phyloP scores from a whole-genome alignment of 2,888 invertebrate genomes.

The Helobdella robusta region DNA sequence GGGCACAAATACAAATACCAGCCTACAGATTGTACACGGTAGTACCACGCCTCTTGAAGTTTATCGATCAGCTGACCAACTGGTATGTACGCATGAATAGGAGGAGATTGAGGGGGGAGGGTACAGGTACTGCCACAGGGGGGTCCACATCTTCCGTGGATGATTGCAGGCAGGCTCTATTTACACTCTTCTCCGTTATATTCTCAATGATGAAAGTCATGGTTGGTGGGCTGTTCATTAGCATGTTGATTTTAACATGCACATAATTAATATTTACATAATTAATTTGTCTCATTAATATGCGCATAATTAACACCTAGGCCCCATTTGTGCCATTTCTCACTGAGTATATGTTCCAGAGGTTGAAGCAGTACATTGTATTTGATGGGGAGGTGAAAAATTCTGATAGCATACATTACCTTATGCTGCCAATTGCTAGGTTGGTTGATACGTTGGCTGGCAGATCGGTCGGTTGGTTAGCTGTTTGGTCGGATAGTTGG shows the following conservation, averaged over 20 bases:
- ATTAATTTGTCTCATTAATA: not conserved
- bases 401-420: constrained; percentile 64
- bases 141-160: constrained; percentile 57
- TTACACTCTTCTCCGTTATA: constrained; percentile 77
- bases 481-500: not conserved
- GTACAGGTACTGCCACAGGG: too few species aligned
- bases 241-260: too few species aligned
- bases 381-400: constrained; percentile 31
- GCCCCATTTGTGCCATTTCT: constrained; percentile 95
- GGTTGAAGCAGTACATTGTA: constrained; percentile 61
- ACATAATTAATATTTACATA: too few species aligned
- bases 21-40: constrained; percentile 90
- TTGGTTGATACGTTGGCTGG: not conserved
- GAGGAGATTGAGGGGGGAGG: constrained; percentile 79
- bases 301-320: constrained; percentile 36
- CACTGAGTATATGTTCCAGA: constrained; percentile 87
- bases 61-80: constrained; percentile 93
- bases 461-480: not conserved
- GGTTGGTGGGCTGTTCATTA: constrained; percentile 52
- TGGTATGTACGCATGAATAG: constrained; percentile 98
- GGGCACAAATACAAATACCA: too few species aligned
- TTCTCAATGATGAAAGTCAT: constrained; percentile 80
- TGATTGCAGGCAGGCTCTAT: constrained; percentile 74
- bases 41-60: constrained; percentile 81
- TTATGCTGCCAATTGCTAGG: constrained; percentile 55